Percentiles rank a stretch among this genome's conserved stretches.
Evolutionary conservation across 2,888 invertebrate genomes (phyloP).

Genomic region (Ceramica pisi): DNA sequence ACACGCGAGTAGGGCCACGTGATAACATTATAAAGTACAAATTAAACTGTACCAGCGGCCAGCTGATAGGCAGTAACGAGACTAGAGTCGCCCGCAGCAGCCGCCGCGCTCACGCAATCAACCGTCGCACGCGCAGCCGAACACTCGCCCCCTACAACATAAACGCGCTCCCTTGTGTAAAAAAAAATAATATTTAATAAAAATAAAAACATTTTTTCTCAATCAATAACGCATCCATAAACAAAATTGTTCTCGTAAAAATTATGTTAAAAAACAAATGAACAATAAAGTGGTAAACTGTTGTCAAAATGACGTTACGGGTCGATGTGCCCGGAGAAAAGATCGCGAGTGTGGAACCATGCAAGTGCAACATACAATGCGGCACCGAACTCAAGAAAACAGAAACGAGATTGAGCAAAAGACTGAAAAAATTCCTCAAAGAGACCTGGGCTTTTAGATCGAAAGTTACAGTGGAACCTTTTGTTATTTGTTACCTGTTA

Average conservation of each 20-base stretch:
- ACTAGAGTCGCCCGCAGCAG: conserved; percentile 77
- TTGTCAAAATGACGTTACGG: conserved; percentile 88
- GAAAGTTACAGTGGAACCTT: conserved; percentile 92
- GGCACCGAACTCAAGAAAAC: conserved; percentile 77
- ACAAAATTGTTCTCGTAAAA: conserved; percentile 39
- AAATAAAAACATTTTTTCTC: conserved; percentile 32
- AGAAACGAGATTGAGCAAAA: conserved; percentile 81
- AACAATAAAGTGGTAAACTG: conserved; percentile 77
- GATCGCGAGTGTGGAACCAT: conserved; percentile 82
- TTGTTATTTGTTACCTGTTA: conserved; percentile 92
- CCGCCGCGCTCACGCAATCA: conserved; percentile 75
- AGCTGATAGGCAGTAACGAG: conserved; percentile 86
- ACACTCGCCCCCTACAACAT: conserved; percentile 61
- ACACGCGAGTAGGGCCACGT: conserved; percentile 76
- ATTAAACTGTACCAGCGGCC: conserved; percentile 84
- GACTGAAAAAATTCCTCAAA: conserved; percentile 84
- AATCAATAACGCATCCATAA: conserved; percentile 8
- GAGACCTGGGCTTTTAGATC: conserved; percentile 84
- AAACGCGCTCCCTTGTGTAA: conserved; percentile 50
- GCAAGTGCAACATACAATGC: conserved; percentile 82
- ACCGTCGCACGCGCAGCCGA: conserved; percentile 78
- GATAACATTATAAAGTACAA: conserved; percentile 87
- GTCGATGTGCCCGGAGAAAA: conserved; percentile 88
- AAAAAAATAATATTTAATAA: conserved; percentile 40
- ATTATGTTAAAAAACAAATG: conserved; percentile 79